Evolutionary conservation across 2,888 invertebrate species (phyloP), one percentile per base, ranked within the genome.

Genomic region (Sisyra nigra): DNA sequence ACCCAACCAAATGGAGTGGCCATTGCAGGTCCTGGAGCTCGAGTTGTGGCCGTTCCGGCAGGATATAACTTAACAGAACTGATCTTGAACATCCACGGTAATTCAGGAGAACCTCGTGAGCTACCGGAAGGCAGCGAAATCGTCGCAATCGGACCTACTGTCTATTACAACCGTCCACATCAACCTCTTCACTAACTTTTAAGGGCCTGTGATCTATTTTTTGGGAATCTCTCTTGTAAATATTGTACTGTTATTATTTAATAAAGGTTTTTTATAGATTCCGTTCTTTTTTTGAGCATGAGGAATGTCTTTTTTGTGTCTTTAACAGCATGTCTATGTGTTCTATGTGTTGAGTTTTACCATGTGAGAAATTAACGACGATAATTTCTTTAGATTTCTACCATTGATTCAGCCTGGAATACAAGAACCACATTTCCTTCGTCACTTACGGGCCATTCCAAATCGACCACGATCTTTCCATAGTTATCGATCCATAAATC

Each of bases 1-100:
- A 83, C 81, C 1, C 79, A 78, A 56, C 80, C 81, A 1, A 74
- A 80, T 50, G 81, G 82, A 41, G 56, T 82, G 13, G 81, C 83
- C 2, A 78, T 84, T 8, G 83, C 81, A 1, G 84, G 83, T 0
- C 77, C 81, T 0, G 77, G 80, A 0, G 77, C 80, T 1, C 72
- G 76, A 51, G 72, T 84, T 7, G 67, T 82, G 42, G 75, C 80
- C 4, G 68, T 81, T 46, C 73, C 80, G 29, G 67, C 73, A 1
- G 63, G 67, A 4, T 62, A 72, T 3, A 76, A 79, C 55, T 58
- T 80, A n/a, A 66, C 68, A 38, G 65, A 70, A 47, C 53, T 74
- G 45, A 59, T 72, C 40, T 59, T 64, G 43, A 51, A 53, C 34
- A 47, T 52, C 38, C 48, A 44, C 31, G 62, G 11, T 48, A 50